These are phyloP conservation scores for Pseudorectes ferrugineus DNA, from an alignment of 2,113 vertebrate genomes.

Conservation along the genomic window DNA sequence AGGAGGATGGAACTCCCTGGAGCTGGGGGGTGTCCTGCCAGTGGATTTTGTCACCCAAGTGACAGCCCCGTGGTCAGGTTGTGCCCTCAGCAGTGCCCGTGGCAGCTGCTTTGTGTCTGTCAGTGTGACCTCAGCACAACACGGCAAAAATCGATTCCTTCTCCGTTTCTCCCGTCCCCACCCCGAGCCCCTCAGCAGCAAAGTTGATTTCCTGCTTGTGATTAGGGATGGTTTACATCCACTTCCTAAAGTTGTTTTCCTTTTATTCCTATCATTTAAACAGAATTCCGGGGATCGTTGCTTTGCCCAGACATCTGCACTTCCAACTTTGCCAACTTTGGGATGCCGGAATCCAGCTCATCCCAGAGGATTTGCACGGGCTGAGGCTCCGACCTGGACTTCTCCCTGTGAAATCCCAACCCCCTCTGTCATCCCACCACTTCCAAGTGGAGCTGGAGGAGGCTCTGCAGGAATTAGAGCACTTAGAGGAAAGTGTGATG, in stretches of 20 bases:
- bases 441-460: neutral
- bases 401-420: neutral
- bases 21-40: neutral
- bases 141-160: constrained; percentile 48
- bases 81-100: neutral
- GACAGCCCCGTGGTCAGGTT: neutral
- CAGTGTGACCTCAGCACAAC: neutral
- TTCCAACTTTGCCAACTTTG: neutral
- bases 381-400: neutral
- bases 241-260: constrained; percentile 49
- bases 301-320: constrained; percentile 12
- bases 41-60: neutral
- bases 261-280: constrained; percentile 34
- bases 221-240: constrained; percentile 41
- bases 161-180: constrained; percentile 1
- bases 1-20: neutral
- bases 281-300: neutral
- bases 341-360: neutral
- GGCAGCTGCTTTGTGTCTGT: constrained; percentile 28
- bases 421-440: neutral
- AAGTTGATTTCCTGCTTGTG: constrained; percentile 27
- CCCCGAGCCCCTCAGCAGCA: neutral
- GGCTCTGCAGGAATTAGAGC: neutral
- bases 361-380: neutral
- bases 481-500: neutral